These are phyloP conservation scores for Margaritifera margaritifera DNA, from an alignment of 2,888 invertebrate species.

Conservation along the genomic window DNA sequence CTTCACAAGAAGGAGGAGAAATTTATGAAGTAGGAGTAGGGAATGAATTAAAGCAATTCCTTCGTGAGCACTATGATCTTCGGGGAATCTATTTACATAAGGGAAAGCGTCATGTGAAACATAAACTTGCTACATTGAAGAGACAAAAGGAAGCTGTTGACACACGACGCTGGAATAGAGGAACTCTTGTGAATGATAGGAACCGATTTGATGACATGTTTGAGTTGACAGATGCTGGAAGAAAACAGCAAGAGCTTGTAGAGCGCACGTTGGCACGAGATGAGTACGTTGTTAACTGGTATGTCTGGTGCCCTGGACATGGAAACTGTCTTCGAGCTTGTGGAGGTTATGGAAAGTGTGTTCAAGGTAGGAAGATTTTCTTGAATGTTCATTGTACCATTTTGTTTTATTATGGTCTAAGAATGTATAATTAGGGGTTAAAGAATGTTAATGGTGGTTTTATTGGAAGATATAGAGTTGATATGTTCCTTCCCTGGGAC, in stretches of 20 bases:
- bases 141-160: slow-evolving; percentile 53
- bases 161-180: slow-evolving; percentile 58
- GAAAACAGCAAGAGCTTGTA: slow-evolving; percentile 39
- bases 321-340: slow-evolving; percentile 65
- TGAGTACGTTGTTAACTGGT: slow-evolving; percentile 67
- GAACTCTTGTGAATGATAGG: slow-evolving; percentile 51
- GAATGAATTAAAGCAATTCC: slow-evolving; percentile 43
- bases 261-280: slow-evolving; percentile 47
- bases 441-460: too few species aligned
- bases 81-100: slow-evolving; percentile 60
- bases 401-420: too few species aligned
- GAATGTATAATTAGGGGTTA: too few species aligned
- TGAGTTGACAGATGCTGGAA: slow-evolving; percentile 55
- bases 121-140: slow-evolving; percentile 45
- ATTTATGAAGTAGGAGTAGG: slow-evolving; percentile 45
- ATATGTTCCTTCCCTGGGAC: too few species aligned
- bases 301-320: slow-evolving; percentile 67
- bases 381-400: background rate
- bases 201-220: slow-evolving; percentile 65
- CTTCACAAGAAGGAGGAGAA: slow-evolving; percentile 2
- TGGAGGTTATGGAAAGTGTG: slow-evolving; percentile 62
- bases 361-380: slow-evolving; percentile 41
- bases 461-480: too few species aligned
- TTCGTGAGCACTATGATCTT: slow-evolving; percentile 52
- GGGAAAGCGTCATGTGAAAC: slow-evolving; percentile 63